These are phyloP conservation scores for Mobula hypostoma DNA, from an alignment of 2,113 vertebrate species.

Conservation along the genomic window DNA sequence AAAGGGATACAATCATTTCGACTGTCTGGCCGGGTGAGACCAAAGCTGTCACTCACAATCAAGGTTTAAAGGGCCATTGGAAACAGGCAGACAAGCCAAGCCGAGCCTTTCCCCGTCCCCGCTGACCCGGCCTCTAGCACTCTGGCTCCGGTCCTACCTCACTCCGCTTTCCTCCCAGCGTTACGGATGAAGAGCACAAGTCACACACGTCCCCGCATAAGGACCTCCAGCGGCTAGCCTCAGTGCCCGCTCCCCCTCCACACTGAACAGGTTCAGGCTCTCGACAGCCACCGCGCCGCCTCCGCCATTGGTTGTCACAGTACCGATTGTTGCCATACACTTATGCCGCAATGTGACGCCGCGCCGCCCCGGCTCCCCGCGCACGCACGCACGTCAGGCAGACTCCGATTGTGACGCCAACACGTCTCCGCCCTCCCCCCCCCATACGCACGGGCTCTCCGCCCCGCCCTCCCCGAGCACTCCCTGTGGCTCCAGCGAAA, in stretches of 20 bases:
- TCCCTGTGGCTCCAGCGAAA: too few species aligned
- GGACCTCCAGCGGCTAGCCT: background rate
- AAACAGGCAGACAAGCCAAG: background rate
- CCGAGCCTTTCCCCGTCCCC: background rate
- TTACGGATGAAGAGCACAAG: background rate
- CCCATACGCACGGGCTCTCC: background rate
- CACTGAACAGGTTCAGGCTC: background rate
- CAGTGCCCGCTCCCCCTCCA: background rate
- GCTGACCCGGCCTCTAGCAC: background rate
- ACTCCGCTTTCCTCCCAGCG: background rate
- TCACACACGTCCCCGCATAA: background rate
- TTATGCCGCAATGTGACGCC: background rate
- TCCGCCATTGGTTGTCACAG: constrained; percentile 19
- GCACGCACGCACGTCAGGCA: too few species aligned
- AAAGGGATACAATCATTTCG: background rate
- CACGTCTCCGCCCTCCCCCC: background rate
- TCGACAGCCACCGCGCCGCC: too few species aligned
- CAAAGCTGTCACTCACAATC: background rate
- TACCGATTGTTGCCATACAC: constrained; percentile 15
- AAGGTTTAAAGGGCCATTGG: background rate
- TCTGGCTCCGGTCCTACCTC: background rate
- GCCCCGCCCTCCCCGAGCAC: background rate
- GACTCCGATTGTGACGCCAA: background rate
- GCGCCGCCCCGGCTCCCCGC: background rate
- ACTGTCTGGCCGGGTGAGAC: too few species aligned